Percentiles rank a stretch among this genome's conserved stretches.
Conservation (phyloP, 2,888 invertebrate species). For the Ceriagrion tenellum region DNA sequence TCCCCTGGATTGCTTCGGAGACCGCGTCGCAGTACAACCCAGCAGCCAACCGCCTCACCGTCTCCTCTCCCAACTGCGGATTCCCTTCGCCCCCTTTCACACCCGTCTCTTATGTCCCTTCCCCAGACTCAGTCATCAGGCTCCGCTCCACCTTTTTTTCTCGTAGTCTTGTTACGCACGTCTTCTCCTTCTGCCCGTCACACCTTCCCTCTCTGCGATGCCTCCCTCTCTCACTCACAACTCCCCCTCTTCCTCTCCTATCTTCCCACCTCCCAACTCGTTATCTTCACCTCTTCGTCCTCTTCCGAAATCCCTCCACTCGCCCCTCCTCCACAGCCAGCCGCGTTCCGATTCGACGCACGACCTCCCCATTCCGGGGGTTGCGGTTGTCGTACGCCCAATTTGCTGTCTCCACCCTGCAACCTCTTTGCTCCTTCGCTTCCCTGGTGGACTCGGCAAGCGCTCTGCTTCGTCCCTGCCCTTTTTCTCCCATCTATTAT, state of each 20-base stretch:
- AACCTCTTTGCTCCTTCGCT: not conserved
- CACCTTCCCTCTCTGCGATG: not conserved
- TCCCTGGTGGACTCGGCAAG: not conserved
- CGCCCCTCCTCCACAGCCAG: not conserved
- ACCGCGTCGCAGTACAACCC: no score
- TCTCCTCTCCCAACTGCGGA: no score
- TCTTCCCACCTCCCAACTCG: not conserved
- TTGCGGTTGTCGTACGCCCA: not conserved
- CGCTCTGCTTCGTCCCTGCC: not conserved
- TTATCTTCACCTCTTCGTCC: no score
- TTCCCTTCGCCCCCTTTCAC: no score
- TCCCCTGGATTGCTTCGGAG: no score
- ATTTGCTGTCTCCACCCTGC: not conserved
- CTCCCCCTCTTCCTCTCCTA: not conserved
- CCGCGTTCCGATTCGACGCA: not conserved
- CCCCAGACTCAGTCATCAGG: not conserved
- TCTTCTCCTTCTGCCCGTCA: not conserved
- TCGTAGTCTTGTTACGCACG: conserved; percentile 18
- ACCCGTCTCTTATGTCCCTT: no score
- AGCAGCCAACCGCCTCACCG: no score
- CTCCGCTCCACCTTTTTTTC: not conserved
- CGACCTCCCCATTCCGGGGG: conserved; percentile 15
- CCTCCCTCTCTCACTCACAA: not conserved
- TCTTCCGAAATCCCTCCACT: not conserved
- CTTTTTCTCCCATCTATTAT: no score